Evolutionary conservation across 2,113 vertebrate genomes (phyloP).

Genomic region (Cochlearius cochlearius): DNA sequence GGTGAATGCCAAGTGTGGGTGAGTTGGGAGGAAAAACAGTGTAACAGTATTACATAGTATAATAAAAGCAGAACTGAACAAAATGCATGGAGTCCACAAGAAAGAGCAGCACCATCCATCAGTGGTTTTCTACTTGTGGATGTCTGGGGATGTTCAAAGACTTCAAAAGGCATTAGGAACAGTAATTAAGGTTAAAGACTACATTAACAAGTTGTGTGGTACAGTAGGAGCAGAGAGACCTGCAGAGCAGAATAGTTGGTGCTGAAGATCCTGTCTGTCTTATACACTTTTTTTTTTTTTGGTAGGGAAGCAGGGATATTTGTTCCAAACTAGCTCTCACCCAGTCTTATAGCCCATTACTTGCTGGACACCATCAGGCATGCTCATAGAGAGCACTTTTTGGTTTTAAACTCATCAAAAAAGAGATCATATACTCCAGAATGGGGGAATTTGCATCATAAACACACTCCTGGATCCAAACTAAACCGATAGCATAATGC

Average conservation of each 20-base stretch:
- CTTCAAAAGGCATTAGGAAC: background rate
- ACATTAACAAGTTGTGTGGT: background rate
- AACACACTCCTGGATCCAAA: background rate
- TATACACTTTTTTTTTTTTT: fast-evolving
- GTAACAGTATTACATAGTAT: background rate
- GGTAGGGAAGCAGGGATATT: background rate
- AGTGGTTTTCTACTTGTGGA: background rate
- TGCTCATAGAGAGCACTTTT: background rate
- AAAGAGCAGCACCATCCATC: background rate
- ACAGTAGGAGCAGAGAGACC: background rate
- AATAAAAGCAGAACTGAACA: background rate
- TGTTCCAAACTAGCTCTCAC: background rate
- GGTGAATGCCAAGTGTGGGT: background rate
- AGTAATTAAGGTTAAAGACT: background rate
- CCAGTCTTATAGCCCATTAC: background rate
- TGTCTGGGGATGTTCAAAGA: background rate
- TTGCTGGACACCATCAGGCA: background rate
- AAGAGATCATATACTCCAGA: background rate
- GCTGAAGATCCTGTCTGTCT: background rate
- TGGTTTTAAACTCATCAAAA: background rate
- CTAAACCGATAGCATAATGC: background rate
- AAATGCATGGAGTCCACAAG: background rate
- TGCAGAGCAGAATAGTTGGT: background rate
- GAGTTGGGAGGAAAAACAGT: background rate
- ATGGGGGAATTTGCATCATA: background rate